Percentiles rank a stretch among this genome's conserved stretches.
phyloP scores from a whole-genome alignment of 2,113 vertebrate species.

The Grallaria varia region DNA sequence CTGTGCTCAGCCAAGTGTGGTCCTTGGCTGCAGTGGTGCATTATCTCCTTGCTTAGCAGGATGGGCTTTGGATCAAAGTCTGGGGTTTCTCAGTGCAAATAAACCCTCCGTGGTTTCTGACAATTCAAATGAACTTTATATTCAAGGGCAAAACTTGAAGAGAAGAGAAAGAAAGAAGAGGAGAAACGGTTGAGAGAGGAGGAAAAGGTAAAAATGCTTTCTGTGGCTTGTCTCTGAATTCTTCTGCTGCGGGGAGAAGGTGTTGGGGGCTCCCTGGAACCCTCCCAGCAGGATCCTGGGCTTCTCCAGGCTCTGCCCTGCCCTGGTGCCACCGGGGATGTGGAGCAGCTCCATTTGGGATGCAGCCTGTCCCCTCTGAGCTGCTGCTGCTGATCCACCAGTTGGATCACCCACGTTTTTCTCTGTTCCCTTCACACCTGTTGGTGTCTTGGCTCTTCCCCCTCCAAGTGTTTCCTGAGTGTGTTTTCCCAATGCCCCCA shows the following conservation, averaged over 20 bases:
- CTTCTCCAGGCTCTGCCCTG: neutral
- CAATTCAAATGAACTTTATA: neutral
- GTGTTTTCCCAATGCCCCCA: neutral
- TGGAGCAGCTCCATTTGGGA: rapidly evolving
- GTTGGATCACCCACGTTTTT: neutral
- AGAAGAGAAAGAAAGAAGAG: conserved; percentile 95
- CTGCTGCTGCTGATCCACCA: neutral
- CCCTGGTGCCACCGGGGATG: neutral
- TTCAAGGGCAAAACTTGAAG: conserved; percentile 90
- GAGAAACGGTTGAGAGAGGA: conserved; percentile 94
- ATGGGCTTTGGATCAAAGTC: neutral
- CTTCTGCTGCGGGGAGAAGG: neutral
- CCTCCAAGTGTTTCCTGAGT: neutral
- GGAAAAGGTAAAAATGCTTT: conserved; percentile 81
- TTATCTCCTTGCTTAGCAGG: neutral
- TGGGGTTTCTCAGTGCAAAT: neutral
- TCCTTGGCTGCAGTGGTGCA: neutral
- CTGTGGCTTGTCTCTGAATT: neutral
- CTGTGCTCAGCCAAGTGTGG: rapidly evolving
- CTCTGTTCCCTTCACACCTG: rapidly evolving
- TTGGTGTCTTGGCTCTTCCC: neutral
- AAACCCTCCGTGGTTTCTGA: neutral
- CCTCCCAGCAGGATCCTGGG: rapidly evolving
- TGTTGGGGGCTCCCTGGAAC: neutral
- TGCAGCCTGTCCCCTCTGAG: neutral